Conservation (phyloP, 2,888 invertebrate genomes). For the Oxyteleia sp. region DNA sequence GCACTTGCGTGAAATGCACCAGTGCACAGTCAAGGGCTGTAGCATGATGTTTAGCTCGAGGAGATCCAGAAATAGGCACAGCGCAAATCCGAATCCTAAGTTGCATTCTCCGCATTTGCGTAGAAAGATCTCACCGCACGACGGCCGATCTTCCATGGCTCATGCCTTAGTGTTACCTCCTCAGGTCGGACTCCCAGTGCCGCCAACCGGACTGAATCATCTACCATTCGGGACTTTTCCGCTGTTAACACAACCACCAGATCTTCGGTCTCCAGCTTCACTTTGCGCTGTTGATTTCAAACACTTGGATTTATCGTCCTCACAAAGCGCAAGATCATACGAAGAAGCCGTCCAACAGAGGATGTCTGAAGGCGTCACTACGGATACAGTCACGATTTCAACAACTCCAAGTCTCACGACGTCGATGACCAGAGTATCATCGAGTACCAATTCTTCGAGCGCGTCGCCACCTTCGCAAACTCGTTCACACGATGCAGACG, state of each 20-base stretch:
- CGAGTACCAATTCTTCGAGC: conserved; percentile 88
- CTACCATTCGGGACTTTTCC: conserved; percentile 92
- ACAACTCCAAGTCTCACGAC: conserved; percentile 87
- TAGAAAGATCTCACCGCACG: conserved; percentile 97
- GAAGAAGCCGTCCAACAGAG: conserved; percentile 89
- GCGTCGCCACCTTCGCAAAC: conserved; percentile 83
- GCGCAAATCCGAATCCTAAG: conserved; percentile 99
- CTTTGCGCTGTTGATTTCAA: conserved; percentile 90
- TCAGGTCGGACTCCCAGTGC: conserved; percentile 90
- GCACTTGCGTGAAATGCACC: conserved; percentile 99
- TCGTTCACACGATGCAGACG: conserved; percentile 84
- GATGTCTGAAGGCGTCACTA: conserved; percentile 88
- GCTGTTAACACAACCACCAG: conserved; percentile 91
- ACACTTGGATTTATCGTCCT: conserved; percentile 90
- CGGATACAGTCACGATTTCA: conserved; percentile 88
- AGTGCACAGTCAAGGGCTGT: conserved; percentile 99
- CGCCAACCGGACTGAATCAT: conserved; percentile 90
- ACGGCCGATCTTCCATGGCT: conserved; percentile 95
- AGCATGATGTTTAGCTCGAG: conserved; percentile 99
- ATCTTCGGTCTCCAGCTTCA: conserved; percentile 89
- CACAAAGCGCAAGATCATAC: conserved; percentile 85
- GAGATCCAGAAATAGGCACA: conserved; percentile 97
- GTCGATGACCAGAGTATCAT: conserved; percentile 84
- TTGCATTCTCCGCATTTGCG: conserved; percentile 97
- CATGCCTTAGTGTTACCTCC: conserved; percentile 94